These are phyloP conservation scores for Lates calcarifer DNA, from an alignment of 2,113 vertebrate genomes.

Conservation along the genomic window DNA sequence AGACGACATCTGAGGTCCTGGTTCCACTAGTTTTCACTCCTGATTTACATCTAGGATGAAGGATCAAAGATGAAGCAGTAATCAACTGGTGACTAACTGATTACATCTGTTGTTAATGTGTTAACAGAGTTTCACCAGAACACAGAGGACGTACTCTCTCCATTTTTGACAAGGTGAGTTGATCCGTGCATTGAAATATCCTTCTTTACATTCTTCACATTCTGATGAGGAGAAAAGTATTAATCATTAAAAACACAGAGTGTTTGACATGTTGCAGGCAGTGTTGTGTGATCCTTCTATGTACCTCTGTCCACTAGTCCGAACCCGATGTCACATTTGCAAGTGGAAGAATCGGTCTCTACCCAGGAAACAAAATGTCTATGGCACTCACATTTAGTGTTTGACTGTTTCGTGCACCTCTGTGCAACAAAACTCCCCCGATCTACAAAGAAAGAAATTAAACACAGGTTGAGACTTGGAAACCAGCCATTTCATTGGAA, in stretches of 20 bases:
- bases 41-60: slow-evolving; percentile 62
- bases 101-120: neutral
- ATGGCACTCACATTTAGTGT: slow-evolving; percentile 65
- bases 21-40: slow-evolving; percentile 54
- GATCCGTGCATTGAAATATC: slow-evolving; percentile 28
- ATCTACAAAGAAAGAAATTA: slow-evolving; percentile 5
- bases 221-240: slow-evolving; percentile 23
- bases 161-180: slow-evolving; percentile 45
- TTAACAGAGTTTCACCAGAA: neutral
- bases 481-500: too few relatives aligned
- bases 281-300: neutral
- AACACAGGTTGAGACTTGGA: too few relatives aligned
- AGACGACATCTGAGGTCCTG: slow-evolving; percentile 42
- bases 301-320: slow-evolving; percentile 34
- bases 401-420: accelerated
- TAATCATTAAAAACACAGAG: neutral
- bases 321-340: slow-evolving; percentile 61
- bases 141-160: slow-evolving; percentile 62
- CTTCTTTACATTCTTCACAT: slow-evolving; percentile 56
- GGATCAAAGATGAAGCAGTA: neutral
- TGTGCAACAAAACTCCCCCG: neutral
- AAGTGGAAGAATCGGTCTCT: accelerated
- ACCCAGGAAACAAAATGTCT: slow-evolving; percentile 6
- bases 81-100: neutral
- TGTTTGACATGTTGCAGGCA: neutral